Conservation (phyloP, 2,797 vertebrate species). For the Galago senegalensis region DNA sequence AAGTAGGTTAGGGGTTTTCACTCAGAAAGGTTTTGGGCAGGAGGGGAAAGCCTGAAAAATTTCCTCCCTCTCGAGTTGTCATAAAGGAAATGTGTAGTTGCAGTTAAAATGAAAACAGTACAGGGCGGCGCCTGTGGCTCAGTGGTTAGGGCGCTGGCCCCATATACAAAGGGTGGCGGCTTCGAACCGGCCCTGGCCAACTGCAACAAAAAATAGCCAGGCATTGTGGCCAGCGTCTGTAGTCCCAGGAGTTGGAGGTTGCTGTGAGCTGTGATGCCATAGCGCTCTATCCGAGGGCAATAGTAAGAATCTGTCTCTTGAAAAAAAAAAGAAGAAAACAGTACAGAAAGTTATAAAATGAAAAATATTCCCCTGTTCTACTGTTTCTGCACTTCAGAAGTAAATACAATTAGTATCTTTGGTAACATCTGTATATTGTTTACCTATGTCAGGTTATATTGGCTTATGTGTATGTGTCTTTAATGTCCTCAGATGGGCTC, state of each 20-base stretch:
- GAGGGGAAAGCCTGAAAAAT: conserved; percentile 25
- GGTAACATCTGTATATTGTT: not conserved
- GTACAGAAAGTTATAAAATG: not conserved
- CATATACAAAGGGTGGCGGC: no score
- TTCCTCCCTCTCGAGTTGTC: conserved; percentile 41
- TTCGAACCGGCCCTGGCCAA: no score
- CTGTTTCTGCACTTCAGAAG: not conserved
- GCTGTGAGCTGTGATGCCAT: no score
- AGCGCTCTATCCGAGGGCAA: no score
- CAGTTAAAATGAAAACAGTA: not conserved
- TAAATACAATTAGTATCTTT: not conserved
- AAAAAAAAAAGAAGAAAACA: not conserved
- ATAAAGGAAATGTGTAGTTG: not conserved
- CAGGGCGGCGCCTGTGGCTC: not conserved
- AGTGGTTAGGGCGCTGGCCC: no score
- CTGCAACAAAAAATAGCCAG: no score
- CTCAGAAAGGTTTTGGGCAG: conserved; percentile 25
- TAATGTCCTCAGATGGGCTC: not conserved
- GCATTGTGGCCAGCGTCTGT: no score
- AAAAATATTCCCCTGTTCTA: not conserved
- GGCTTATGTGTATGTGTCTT: not conserved
- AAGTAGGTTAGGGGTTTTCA: conserved; percentile 12
- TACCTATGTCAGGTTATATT: not conserved
- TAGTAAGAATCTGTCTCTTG: no score
- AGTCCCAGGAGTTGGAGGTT: no score